Evolutionary conservation across 2,113 vertebrate genomes (phyloP), one percentile per base, ranked within the genome.

Genomic region (Notiomystis cincta): DNA sequence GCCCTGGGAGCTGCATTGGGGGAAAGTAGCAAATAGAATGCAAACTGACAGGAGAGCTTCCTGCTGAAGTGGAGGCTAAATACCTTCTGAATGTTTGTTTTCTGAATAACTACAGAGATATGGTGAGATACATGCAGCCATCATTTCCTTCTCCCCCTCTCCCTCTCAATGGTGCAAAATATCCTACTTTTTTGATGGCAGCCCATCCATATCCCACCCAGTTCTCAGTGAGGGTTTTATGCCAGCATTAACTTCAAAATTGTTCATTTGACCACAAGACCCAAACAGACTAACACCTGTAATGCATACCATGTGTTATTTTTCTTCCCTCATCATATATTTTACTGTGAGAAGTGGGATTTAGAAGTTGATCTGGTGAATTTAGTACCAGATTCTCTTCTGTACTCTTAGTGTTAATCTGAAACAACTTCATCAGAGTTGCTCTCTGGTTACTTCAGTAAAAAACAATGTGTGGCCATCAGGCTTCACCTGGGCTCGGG

Each of bases 381-480:
- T 82, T 78, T 61, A 82, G 40, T 48, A 65, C 24, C 23, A 47
- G 33, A 77, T 75, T 86, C 2, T 76, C 40, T 87, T 57, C 82
- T 51, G 31, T 54, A 30, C 38, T 65, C 4, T 35, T 38, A 35
- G 25, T 27, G 25, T 50, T 57, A 58, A 33, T 66, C 50, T 91
- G 78, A 87, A 89, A 69, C 48, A 4, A 62, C 1, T 85, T 30
- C 13, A 30, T 33, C 15, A 54, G 54, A 76, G 27, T 13, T 54
- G 31, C 10, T 87, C 45, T 50, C 35, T 8, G 15, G 51, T 71
- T 73, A 57, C 38, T 82, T 57, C 35, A 77, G 31, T 22, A 30
- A 62, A 40, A 85, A 42, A 2, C 13, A 73, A 7, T 0, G 1
- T 0, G 3, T 42, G 71, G 61, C 44, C 83, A n/a, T 21, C 51